Evolutionary conservation across 1,140 invertebrate species (phyloP), one percentile per base, ranked within the genome.

Genomic region (Drosophila kurseongensis): DNA sequence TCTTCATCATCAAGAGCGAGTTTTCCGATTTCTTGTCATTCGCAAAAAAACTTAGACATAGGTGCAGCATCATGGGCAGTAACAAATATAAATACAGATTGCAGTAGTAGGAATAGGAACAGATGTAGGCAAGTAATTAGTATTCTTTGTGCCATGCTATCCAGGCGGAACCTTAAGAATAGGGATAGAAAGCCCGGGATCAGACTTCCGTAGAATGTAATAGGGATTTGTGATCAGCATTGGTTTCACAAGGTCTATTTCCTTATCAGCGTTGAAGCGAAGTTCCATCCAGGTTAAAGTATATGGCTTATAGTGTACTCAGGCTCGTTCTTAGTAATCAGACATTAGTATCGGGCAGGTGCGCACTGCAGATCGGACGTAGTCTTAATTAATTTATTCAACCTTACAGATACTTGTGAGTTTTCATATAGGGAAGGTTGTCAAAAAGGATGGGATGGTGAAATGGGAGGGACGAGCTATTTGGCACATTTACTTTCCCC

Each of bases 301-400:
- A 67, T 29, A 14, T 42, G 41, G 41, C 58, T 36, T 1, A 44
- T 29, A 60, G 40, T 18, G 16, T 47, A 47, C 18, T 23, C 18
- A 23, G 44, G 44, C 44, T 23, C 44, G 40, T 45, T 65, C 23
- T 23, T 42, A 55, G 35, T 27, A 16, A 44, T 48, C 47, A 23
- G 23, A 29, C 18, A 23, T 5, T n/a, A 29, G 35, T 10, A 7
- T 23, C 14, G 29, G 41, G 41, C 41, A 58, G 40, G 14, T 29
- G 36, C 42, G 47, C 35, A 29, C 36, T 40, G 59, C 65, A 79
- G 76, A 65, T 79, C 78, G 48, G 63, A 47, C 50, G 27, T 84
- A 84, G 56, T 75, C 74, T 62, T 80, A 78, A 78, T 68, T 82
- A 63, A 82, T 75, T 82, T 82, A 82, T 78, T 82, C 57, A 66